Evolutionary conservation across 2,888 invertebrate genomes (phyloP), one percentile per base, ranked within the genome.

Genomic region (Eupithecia inturbata): DNA sequence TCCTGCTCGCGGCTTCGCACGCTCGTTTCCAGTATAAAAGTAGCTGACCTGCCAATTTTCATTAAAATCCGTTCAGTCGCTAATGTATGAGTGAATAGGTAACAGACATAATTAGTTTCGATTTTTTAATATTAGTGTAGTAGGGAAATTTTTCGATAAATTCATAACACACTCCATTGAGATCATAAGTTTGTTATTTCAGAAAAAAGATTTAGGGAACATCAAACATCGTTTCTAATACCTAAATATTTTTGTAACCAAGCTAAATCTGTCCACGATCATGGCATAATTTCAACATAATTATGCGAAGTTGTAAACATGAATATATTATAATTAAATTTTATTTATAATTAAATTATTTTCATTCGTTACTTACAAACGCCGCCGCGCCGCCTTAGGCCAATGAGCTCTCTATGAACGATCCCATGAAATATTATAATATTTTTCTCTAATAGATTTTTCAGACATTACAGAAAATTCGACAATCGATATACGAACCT

Each of bases 391-490:
- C 12, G 57, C 57, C 57, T 12, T 12, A 26, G 57, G 57, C 57
- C 12, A 26, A 57, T 12, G 4, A 10, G n/a, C 53, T 22, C 12
- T 10, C 10, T 26, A 14, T 22, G 5, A 57, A 57, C 5, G 26
- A 26, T 26, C 22, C 53, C 12, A 57, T 14, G 26, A 14, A 12
- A 45, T n/a, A n/a, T 53, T 22, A 5, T 57, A 26, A 26, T 14
- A 26, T 26, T 26, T 22, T 53, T 10, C 22, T 53, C 22, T 22
- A 22, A 9, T 10, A 53, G 22, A n/a, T 53, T 53, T 22, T 26
- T 14, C 5, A 14, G 12, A 26, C 1, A 57, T 12, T 81, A 78
- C 79, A 74, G 10, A n/a, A 53, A 22, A 3, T 53, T 53, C 19
- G 16, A 49, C 22, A n/a, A 49, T 49, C 9, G 10, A 10, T n/a